phyloP scores from a whole-genome alignment of 2,888 invertebrate genomes.

The Pammene aurita region DNA sequence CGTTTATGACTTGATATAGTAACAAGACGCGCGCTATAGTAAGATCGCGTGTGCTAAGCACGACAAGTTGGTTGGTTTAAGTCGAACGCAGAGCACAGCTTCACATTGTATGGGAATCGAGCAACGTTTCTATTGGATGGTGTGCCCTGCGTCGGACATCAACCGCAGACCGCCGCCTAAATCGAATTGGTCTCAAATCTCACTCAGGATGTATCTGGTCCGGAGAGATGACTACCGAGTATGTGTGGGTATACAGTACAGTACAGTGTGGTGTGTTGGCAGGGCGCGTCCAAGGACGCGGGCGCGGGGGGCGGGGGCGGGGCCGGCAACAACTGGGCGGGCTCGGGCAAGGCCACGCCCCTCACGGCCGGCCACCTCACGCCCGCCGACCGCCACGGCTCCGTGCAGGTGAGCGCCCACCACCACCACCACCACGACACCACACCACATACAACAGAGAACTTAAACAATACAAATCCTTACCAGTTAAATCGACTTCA shows the following conservation, averaged over 20 bases:
- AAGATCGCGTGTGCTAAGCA: no score
- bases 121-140: no score
- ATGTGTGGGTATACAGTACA: no score
- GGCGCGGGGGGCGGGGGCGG: conserved; percentile 85
- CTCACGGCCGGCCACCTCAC: conserved; percentile 92
- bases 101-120: no score
- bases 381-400: conserved; percentile 97
- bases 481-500: not conserved
- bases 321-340: conserved; percentile 89
- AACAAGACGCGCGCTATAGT: no score
- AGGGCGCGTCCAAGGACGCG: conserved; percentile 73
- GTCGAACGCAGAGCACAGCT: no score
- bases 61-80: no score
- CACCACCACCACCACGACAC: not conserved
- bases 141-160: no score
- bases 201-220: no score
- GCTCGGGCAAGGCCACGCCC: conserved; percentile 92
- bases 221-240: not conserved
- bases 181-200: no score
- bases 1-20: no score
- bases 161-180: no score
- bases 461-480: not conserved
- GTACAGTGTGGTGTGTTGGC: conserved; percentile 30
- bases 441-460: not conserved
- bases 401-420: conserved; percentile 90